Conservation (phyloP, 1,140 invertebrate species). For the Aricia agestis region DNA sequence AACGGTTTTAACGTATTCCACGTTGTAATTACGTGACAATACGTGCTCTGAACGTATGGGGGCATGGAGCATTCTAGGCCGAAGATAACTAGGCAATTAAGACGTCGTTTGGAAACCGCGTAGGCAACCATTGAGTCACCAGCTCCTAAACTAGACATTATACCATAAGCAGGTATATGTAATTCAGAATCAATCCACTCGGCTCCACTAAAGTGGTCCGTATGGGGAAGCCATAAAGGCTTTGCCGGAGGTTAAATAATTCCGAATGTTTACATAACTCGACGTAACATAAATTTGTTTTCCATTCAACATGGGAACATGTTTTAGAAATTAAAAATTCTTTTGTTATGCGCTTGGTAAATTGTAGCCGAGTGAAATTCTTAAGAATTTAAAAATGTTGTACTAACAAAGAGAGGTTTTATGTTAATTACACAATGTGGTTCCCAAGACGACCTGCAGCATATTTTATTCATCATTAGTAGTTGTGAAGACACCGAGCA, state of each 20-base stretch:
- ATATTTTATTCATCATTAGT: background rate
- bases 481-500: background rate
- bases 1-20: too few relatives aligned
- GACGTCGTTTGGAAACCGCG: too few relatives aligned
- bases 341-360: background rate
- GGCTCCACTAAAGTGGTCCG: too few relatives aligned
- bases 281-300: background rate
- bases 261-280: constrained; percentile 3
- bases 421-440: constrained; percentile 8
- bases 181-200: too few relatives aligned
- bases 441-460: background rate
- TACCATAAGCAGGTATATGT: too few relatives aligned
- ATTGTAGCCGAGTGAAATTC: constrained; percentile 8
- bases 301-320: constrained; percentile 10
- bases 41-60: too few relatives aligned
- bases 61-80: too few relatives aligned
- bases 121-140: too few relatives aligned
- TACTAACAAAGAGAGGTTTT: constrained; percentile 3
- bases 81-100: too few relatives aligned
- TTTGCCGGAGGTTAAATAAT: background rate
- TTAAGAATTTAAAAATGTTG: constrained; percentile 11
- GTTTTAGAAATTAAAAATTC: constrained; percentile 16
- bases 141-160: too few relatives aligned
- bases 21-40: too few relatives aligned
- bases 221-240: too few relatives aligned